Evolutionary conservation across 2,888 invertebrate species (phyloP).

Genomic region (Tetragonisca angustula): DNA sequence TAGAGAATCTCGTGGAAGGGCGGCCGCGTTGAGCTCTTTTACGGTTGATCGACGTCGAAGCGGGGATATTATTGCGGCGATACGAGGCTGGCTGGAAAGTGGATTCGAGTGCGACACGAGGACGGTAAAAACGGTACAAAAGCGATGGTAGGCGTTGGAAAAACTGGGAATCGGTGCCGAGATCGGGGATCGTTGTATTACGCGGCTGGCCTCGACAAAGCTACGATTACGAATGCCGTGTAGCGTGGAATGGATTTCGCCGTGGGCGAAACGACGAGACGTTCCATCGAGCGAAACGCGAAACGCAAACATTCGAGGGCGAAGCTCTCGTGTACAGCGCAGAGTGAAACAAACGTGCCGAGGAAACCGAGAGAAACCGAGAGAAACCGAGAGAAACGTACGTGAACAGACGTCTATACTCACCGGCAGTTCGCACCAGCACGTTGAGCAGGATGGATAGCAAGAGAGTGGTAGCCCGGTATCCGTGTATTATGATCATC

Average conservation of each 20-base stretch:
- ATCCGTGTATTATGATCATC: slow-evolving; percentile 78
- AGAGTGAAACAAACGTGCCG: slow-evolving; percentile 22
- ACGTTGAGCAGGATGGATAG: slow-evolving; percentile 80
- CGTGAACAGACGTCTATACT: slow-evolving; percentile 63
- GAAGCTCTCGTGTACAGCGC: not conserved
- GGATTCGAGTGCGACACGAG: slow-evolving; percentile 8
- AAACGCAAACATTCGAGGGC: slow-evolving; percentile 37
- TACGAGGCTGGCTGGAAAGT: not conserved
- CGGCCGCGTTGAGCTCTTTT: slow-evolving; percentile 45
- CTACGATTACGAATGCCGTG: slow-evolving; percentile 38
- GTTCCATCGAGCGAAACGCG: slow-evolving; percentile 31
- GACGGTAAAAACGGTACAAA: slow-evolving; percentile 35
- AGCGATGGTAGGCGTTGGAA: slow-evolving; percentile 28
- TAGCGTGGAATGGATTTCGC: slow-evolving; percentile 33
- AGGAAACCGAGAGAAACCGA: slow-evolving; percentile 23
- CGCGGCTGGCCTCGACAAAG: slow-evolving; percentile 25
- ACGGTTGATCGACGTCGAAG: slow-evolving; percentile 46
- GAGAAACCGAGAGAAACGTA: slow-evolving; percentile 27
- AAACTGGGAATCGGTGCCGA: slow-evolving; percentile 2
- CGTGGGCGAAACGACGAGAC: slow-evolving; percentile 36
- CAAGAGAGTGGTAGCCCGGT: slow-evolving; percentile 79
- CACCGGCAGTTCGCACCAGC: slow-evolving; percentile 78
- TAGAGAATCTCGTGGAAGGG: slow-evolving; percentile 5
- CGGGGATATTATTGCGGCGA: slow-evolving; percentile 30
- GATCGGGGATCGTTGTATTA: slow-evolving; percentile 7